Evolutionary conservation across 1,140 invertebrate species (phyloP), one percentile per base, ranked within the genome.

Genomic region (Drosophila chauvacae): DNA sequence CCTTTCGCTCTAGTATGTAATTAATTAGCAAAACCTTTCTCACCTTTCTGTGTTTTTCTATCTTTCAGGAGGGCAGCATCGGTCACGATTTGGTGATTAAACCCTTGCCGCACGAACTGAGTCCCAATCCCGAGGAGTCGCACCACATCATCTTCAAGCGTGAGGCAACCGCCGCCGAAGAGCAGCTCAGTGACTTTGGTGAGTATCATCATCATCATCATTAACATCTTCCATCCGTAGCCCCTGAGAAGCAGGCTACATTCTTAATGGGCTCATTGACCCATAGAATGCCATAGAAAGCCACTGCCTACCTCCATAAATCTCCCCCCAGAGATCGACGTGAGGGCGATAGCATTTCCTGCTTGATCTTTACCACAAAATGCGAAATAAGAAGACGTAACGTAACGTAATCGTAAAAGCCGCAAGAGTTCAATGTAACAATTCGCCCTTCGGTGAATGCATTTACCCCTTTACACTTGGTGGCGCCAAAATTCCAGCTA

Each of bases 71-170:
- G 93, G 97, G 97, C 74, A 97, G 97, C 66, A 97, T 98, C 74
- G 97, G 97, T 62, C 95, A 96, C 88, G 96, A 97, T 85, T 92
- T 98, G 81, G 96, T 98, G 60, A 97, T 98, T 84, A 95, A 96
- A 86, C 97, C 97, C 62, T 93, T 98, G 60, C 97, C 97, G 33
- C 93, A 95, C 63, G 90, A 91, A 53, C 68, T 92, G 5, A 81
- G 81, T 70, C 71, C 86, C 80, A 76, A 86, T 60, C 78, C 94
- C 57, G 93, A 93, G 83, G 93, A 93, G 48, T 93, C 93, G 11
- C 93, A 94, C 44, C 95, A 96, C 87, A 93, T 96, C 47, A 93
- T 96, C 56, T 96, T 95, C 91, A 96, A 95, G 85, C 92, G 95
- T 63, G 94, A 94, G 63, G 90, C 93, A 4, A 59, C 74, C 6